These are phyloP conservation scores for Biston betularia DNA, from an alignment of 2,888 invertebrate genomes.

Conservation along the genomic window DNA sequence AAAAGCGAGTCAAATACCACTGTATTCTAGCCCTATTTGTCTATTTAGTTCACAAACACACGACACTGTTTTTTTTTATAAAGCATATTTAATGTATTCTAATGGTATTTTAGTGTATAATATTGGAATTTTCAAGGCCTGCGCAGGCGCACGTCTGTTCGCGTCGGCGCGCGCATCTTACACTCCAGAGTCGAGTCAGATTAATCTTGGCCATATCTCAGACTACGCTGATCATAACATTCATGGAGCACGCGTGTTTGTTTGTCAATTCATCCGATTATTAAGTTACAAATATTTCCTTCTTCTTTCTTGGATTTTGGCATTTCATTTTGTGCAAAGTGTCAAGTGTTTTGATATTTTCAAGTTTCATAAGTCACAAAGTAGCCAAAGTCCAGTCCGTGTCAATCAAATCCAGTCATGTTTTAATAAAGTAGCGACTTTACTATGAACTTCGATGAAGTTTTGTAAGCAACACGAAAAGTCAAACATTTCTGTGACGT, in stretches of 20 bases:
- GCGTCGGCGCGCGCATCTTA: constrained; percentile 23
- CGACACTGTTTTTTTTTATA: neutral
- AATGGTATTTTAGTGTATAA: neutral
- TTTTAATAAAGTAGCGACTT: too few species aligned
- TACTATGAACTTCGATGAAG: too few species aligned
- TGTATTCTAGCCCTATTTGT: neutral
- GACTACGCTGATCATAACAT: constrained; percentile 21
- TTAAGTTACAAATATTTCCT: too few species aligned
- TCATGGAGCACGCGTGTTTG: constrained; percentile 26
- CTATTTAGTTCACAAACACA: neutral
- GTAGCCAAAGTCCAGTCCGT: too few species aligned
- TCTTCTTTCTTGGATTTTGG: too few species aligned
- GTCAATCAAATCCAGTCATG: too few species aligned
- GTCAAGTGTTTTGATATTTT: too few species aligned
- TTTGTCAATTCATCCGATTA: too few species aligned
- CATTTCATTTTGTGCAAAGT: too few species aligned
- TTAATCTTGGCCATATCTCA: constrained; percentile 46
- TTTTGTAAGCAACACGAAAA: too few species aligned
- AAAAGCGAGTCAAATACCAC: neutral
- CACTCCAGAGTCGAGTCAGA: constrained; percentile 26
- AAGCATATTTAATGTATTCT: neutral
- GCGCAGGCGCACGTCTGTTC: constrained; percentile 23
- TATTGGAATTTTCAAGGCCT: constrained; percentile 6
- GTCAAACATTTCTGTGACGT: too few species aligned
- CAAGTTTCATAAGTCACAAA: too few species aligned